phyloP scores from a whole-genome alignment of 2,113 vertebrate species.

The Phyllostomus discolor region DNA sequence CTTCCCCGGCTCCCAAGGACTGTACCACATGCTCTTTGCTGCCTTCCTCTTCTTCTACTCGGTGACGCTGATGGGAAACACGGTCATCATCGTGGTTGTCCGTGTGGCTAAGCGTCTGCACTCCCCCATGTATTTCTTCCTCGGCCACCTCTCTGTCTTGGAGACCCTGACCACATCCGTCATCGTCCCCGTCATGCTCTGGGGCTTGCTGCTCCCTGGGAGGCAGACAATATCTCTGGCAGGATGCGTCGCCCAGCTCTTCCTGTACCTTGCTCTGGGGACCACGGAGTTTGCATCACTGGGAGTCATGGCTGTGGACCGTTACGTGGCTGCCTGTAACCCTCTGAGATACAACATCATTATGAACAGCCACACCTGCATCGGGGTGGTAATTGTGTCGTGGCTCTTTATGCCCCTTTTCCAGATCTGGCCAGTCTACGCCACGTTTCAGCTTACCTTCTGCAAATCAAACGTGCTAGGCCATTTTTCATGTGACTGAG shows the following conservation, averaged over 20 bases:
- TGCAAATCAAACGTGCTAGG: slow-evolving; percentile 49
- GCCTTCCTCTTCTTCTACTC: slow-evolving; percentile 36
- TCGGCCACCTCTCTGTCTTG: slow-evolving; percentile 50
- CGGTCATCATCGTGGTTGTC: slow-evolving; percentile 40
- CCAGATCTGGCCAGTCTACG: slow-evolving; percentile 53
- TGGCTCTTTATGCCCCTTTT: slow-evolving; percentile 56
- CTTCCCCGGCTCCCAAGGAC: slow-evolving; percentile 37
- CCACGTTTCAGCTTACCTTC: slow-evolving; percentile 52
- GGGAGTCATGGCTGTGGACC: slow-evolving; percentile 34
- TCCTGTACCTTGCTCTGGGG: slow-evolving; percentile 59
- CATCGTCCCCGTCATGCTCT: slow-evolving; percentile 39
- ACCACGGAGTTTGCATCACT: slow-evolving; percentile 61
- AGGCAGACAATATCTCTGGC: slow-evolving; percentile 44
- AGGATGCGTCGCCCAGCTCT: slow-evolving; percentile 40
- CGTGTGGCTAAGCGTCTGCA: slow-evolving; percentile 45
- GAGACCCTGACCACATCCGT: slow-evolving; percentile 45
- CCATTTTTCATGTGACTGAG: slow-evolving; percentile 56
- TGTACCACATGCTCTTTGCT: not conserved
- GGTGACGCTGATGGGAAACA: slow-evolving; percentile 40
- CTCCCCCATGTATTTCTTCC: slow-evolving; percentile 67
- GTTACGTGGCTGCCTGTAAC: slow-evolving; percentile 41
- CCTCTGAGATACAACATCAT: slow-evolving; percentile 38
- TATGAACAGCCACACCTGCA: slow-evolving; percentile 43
- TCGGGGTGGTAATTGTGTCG: not conserved
- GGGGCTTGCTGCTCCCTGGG: slow-evolving; percentile 29